A percentile compares a stretch with the other conserved stretches of the same genome.
Evolutionary conservation across 2,797 vertebrate species (phyloP).

Genomic region (Graptemys geographica): DNA sequence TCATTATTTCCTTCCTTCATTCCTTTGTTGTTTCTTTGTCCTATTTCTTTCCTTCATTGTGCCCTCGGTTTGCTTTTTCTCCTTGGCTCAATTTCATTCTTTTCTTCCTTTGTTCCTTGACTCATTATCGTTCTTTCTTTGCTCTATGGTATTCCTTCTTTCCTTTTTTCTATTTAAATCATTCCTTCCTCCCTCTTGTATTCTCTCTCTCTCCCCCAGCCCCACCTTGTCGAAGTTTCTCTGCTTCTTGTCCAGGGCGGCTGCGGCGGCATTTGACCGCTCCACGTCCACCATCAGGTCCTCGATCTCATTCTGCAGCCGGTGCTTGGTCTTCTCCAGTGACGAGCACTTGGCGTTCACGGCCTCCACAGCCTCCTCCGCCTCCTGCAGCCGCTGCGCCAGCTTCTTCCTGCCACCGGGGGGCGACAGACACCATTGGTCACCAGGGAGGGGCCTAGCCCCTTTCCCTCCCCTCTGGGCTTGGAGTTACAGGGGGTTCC

Average conservation of each 20-base stretch:
- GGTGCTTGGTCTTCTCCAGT: conserved; percentile 95
- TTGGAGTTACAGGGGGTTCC: background rate
- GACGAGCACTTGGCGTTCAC: conserved; percentile 95
- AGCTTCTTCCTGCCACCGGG: conserved; percentile 87
- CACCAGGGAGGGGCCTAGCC: background rate
- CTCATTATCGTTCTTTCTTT: background rate
- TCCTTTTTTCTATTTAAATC: too few relatives aligned
- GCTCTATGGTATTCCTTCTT: too few relatives aligned
- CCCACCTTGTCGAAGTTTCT: conserved; percentile 91
- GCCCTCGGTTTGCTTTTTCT: too few relatives aligned
- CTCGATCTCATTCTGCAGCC: conserved; percentile 94
- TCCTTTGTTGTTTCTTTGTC: too few relatives aligned
- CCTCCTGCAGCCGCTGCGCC: conserved; percentile 93
- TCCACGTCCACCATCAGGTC: conserved; percentile 95
- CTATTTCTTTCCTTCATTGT: too few relatives aligned
- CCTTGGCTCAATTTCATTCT: background rate
- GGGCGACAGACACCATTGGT: background rate
- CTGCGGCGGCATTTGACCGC: conserved; percentile 89
- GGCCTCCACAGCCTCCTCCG: conserved; percentile 92
- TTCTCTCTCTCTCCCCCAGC: background rate
- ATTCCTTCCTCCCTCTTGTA: too few relatives aligned
- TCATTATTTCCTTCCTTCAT: background rate
- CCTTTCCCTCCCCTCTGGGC: background rate
- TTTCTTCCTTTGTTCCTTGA: background rate
- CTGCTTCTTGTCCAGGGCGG: conserved; percentile 92